Evolutionary conservation across 2,888 invertebrate species (phyloP).

Genomic region (Lycia hirtaria): DNA sequence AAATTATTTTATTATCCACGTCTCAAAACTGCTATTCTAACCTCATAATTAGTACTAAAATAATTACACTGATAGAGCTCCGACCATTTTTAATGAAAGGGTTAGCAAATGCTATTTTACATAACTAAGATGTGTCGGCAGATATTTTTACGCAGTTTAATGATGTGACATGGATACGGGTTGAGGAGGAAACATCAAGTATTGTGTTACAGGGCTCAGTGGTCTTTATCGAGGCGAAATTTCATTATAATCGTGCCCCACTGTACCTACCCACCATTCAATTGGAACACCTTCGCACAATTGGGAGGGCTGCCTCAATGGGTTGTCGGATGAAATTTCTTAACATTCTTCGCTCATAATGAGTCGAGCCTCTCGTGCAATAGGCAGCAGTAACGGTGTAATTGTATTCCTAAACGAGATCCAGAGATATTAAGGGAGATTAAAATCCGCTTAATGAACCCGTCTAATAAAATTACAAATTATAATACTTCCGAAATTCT

Average conservation of each 20-base stretch:
- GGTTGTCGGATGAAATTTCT: slow-evolving; percentile 85
- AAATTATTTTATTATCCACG: background rate
- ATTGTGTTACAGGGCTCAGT: slow-evolving; percentile 82
- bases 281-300: slow-evolving; percentile 84
- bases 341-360: slow-evolving; percentile 82
- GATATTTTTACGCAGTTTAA: slow-evolving; percentile 82
- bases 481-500: slow-evolving; percentile 60
- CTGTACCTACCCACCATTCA: slow-evolving; percentile 78
- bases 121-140: slow-evolving; percentile 77
- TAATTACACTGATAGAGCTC: slow-evolving; percentile 29
- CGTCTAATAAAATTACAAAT: slow-evolving; percentile 62
- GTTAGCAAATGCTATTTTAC: slow-evolving; percentile 68
- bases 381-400: slow-evolving; percentile 81
- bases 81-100: slow-evolving; percentile 48
- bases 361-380: slow-evolving; percentile 80
- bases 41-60: slow-evolving; percentile 17
- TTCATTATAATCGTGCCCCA: slow-evolving; percentile 83
- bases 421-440: slow-evolving; percentile 78
- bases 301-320: slow-evolving; percentile 82
- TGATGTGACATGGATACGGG: slow-evolving; percentile 83
- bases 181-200: slow-evolving; percentile 81
- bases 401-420: slow-evolving; percentile 80
- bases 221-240: slow-evolving; percentile 82
- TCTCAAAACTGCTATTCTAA: background rate
- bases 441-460: slow-evolving; percentile 77